Evolutionary conservation across 2,797 vertebrate species (phyloP).

Genomic region (Amblyraja radiata): DNA sequence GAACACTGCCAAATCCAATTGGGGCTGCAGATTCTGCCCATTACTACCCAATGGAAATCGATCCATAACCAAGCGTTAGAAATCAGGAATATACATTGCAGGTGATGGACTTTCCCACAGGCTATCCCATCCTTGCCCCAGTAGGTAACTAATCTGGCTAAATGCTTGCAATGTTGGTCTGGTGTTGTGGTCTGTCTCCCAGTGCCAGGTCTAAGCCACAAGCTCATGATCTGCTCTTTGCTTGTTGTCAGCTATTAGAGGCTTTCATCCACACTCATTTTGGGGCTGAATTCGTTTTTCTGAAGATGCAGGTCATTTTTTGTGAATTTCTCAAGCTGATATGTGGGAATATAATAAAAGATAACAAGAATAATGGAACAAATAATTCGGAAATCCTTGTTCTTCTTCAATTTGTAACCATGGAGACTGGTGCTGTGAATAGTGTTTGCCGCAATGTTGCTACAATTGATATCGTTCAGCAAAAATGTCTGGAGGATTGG

Average conservation of each 20-base stretch:
- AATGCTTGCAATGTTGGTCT: neutral
- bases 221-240: neutral
- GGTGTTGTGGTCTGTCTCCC: neutral
- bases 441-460: neutral
- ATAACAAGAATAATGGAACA: neutral
- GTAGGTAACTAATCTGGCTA: too few species aligned
- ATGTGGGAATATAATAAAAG: neutral
- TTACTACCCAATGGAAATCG: neutral
- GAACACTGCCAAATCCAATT: neutral
- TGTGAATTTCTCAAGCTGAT: neutral
- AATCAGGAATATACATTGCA: neutral
- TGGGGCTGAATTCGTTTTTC: neutral
- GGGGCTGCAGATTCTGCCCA: neutral
- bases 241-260: neutral
- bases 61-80: neutral
- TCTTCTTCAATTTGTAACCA: neutral
- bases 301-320: neutral
- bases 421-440: neutral
- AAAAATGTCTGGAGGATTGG: neutral
- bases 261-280: neutral
- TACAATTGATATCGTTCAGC: neutral
- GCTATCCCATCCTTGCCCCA: too few species aligned
- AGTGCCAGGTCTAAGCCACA: too few species aligned
- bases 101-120: neutral
- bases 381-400: constrained; percentile 25